Base-by-base conservation (phyloP, 2,888 invertebrate genomes). In the Disparrhopalites patrizii region DNA sequence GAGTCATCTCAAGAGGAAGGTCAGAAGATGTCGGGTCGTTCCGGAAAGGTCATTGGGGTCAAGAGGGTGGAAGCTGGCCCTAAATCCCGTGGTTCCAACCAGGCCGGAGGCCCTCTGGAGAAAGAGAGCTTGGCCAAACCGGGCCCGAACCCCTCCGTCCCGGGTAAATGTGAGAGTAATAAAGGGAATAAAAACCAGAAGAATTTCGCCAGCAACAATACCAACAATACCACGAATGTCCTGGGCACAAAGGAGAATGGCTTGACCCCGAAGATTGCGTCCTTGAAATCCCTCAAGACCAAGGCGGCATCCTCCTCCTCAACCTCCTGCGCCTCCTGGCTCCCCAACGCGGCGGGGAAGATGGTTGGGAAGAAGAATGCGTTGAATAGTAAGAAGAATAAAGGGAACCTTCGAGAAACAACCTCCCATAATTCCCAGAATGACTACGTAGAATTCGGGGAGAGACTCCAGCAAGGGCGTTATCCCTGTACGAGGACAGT, bases 401-500 rank as follows among this genome's bases (percentile, higher is more conserved):
- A 66, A 27, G 10, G 38, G 36, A 40, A 54, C 27, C 25, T 28
- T 18, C 40, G 31, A 55, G 64, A 55, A 38, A 30, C 54, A 52
- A 51, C 47, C n/a, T 55, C 56, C 27, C 57, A 57, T 36, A 30
- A 56, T 56, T n/a, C n/a, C 7, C 64, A 66, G 18, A 61, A 61
- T 62, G 71, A 70, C 60, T 74, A 73, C 63, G 73, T 73, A 1
- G 73, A 74, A 61, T 74, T 75, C 51, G 73, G 72, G 36, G 72
- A 70, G 47, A 75, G 73, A 58, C 55, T 74, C 43, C 70, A 72
- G 54, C 74, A 73, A 66, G 74, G 74, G 33, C 68, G 65, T 28
- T 74, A 71, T 27, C 71, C 76, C 57, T 67, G 70, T 38, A 72
- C 72, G 25, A 70, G 75, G 43, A 75, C 90, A 1, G 89, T 92